Percentiles rank a stretch among this genome's conserved stretches.
phyloP scores from a whole-genome alignment of 2,888 invertebrate species.

The Troides oblongomaculatus region DNA sequence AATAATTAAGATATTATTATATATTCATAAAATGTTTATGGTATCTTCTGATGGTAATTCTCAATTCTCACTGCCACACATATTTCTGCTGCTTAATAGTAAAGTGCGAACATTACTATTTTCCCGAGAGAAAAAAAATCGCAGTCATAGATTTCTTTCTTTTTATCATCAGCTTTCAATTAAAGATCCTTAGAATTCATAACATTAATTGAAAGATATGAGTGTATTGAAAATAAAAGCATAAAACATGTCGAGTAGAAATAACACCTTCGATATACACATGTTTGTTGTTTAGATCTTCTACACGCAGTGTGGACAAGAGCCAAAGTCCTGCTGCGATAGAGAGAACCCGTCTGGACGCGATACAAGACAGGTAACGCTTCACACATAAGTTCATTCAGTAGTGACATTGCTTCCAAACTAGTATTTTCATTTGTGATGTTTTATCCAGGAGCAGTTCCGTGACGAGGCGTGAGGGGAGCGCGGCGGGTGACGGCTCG shows the following conservation, averaged over 20 bases:
- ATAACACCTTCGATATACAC: not conserved
- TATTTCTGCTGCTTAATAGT: not conserved
- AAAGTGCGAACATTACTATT: not conserved
- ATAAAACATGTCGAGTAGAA: no score
- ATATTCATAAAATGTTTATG: no score
- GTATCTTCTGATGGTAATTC: no score
- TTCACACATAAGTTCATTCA: not conserved
- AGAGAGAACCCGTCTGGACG: slow-evolving; percentile 60
- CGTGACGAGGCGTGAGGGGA: slow-evolving; percentile 45
- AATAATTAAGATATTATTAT: no score
- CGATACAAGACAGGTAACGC: slow-evolving; percentile 62
- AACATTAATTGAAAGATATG: no score
- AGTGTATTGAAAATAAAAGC: no score
- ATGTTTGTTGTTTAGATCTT: slow-evolving; percentile 48
- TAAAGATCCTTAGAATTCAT: no score
- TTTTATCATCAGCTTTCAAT: no score
- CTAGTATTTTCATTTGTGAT: no score
- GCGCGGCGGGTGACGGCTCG: slow-evolving; percentile 62
- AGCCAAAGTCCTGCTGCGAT: slow-evolving; percentile 67
- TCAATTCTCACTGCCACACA: not conserved
- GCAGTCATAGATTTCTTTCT: no score
- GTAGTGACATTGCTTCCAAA: no score
- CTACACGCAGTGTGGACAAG: slow-evolving; percentile 69
- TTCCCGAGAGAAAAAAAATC: no score
- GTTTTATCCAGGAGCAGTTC: slow-evolving; percentile 42